A percentile compares a stretch with the other conserved stretches of the same genome.
These are phyloP conservation scores for Holacanthella duospinosa DNA, from an alignment of 2,888 invertebrate genomes.

Conservation along the genomic window DNA sequence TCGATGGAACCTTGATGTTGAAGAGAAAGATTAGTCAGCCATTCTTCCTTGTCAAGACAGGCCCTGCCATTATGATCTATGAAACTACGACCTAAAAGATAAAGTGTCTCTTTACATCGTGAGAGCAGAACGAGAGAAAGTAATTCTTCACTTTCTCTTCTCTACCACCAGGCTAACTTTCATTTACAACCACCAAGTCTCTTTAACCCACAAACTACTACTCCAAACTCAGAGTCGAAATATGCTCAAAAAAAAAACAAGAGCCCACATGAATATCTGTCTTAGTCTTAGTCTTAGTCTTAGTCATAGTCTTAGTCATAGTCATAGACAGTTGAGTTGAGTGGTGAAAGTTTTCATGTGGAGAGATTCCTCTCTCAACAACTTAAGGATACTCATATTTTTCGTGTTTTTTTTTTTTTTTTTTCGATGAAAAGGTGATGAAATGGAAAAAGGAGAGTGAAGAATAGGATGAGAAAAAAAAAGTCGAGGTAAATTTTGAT, in stretches of 20 bases:
- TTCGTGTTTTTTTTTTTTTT: not conserved
- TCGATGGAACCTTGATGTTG: not conserved
- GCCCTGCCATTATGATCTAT: constrained; percentile 3
- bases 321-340: too few species aligned
- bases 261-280: too few species aligned
- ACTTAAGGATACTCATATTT: not conserved
- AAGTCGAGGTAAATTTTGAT: not conserved
- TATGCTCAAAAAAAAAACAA: too few species aligned
- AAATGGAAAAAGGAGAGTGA: too few species aligned
- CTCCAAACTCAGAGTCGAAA: not conserved
- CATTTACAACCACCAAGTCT: not conserved
- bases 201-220: not conserved
- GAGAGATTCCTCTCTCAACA: not conserved
- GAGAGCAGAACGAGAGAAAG: not conserved
- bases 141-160: not conserved
- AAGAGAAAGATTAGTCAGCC: constrained; percentile 2
- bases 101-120: not conserved
- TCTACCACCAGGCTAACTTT: not conserved
- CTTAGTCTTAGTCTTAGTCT: too few species aligned
- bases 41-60: not conserved
- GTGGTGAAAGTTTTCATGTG: too few species aligned
- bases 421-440: not conserved
- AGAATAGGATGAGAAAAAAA: not conserved
- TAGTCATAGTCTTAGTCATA: too few species aligned
- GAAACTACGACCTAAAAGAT: not conserved